Conservation (phyloP, 1,140 invertebrate genomes). For the Homarus americanus region DNA sequence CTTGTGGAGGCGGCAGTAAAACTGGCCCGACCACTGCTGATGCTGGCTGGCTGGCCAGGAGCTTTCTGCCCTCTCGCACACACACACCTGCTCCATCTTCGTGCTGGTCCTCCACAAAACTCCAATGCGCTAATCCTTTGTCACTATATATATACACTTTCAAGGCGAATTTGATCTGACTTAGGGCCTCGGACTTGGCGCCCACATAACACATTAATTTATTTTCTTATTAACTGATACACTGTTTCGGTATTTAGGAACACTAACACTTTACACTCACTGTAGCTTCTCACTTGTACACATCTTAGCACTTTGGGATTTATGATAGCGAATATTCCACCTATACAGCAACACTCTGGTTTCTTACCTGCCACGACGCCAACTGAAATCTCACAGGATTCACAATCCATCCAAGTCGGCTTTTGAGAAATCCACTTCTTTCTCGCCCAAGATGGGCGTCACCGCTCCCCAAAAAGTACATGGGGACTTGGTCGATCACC, state of each 20-base stretch:
- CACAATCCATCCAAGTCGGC: slow-evolving; percentile 80
- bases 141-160: neutral
- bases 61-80: neutral
- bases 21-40: neutral
- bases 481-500: slow-evolving; percentile 90
- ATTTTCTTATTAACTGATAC: too few species aligned
- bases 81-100: too few species aligned
- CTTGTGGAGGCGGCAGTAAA: slow-evolving; percentile 2
- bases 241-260: too few species aligned
- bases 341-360: neutral
- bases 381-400: slow-evolving; percentile 93
- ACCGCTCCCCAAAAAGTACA: slow-evolving; percentile 95
- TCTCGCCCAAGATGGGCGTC: slow-evolving; percentile 90
- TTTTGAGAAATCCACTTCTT: slow-evolving; percentile 80
- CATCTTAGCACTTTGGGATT: slow-evolving; percentile 3
- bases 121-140: neutral
- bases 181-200: too few species aligned
- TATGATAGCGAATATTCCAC: neutral
- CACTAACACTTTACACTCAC: neutral
- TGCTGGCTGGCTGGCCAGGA: too few species aligned
- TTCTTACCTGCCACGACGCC: slow-evolving; percentile 94
- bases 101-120: neutral
- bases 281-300: too few species aligned
- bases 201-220: too few species aligned
- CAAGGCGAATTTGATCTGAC: neutral